Conservation (phyloP, 2,888 invertebrate genomes). For the Lepidonotus clava region DNA sequence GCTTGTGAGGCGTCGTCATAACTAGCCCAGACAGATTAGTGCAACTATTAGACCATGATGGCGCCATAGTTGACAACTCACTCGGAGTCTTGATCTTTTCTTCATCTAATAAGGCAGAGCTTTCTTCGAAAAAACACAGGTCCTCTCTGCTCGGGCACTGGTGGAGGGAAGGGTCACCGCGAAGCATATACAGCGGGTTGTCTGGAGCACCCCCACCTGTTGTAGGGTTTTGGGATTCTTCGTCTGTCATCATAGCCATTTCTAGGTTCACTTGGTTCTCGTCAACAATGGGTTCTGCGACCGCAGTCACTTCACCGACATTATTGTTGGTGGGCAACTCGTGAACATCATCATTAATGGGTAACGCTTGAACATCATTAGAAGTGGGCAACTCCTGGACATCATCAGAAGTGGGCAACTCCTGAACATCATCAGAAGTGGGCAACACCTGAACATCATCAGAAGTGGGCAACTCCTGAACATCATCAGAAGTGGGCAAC, state of each 20-base stretch:
- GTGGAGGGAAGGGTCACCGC: constrained; percentile 35
- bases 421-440: too few species aligned
- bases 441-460: too few species aligned
- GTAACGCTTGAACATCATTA: too few species aligned
- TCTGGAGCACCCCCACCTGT: neutral
- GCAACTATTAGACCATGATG: neutral
- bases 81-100: neutral
- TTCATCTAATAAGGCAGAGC: neutral
- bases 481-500: too few species aligned
- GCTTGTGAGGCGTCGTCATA: constrained; percentile 25
- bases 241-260: constrained; percentile 13
- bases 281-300: too few species aligned
- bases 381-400: too few species aligned
- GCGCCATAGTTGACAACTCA: neutral
- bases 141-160: constrained; percentile 20
- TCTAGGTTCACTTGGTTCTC: neutral
- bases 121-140: neutral
- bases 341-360: too few species aligned
- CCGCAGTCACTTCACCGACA: too few species aligned
- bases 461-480: too few species aligned
- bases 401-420: too few species aligned
- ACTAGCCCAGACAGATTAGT: neutral
- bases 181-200: neutral
- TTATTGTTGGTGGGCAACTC: neutral
- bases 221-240: neutral